These are phyloP conservation scores for Drosophila auraria DNA, from an alignment of 1,140 invertebrate genomes.

Conservation along the genomic window DNA sequence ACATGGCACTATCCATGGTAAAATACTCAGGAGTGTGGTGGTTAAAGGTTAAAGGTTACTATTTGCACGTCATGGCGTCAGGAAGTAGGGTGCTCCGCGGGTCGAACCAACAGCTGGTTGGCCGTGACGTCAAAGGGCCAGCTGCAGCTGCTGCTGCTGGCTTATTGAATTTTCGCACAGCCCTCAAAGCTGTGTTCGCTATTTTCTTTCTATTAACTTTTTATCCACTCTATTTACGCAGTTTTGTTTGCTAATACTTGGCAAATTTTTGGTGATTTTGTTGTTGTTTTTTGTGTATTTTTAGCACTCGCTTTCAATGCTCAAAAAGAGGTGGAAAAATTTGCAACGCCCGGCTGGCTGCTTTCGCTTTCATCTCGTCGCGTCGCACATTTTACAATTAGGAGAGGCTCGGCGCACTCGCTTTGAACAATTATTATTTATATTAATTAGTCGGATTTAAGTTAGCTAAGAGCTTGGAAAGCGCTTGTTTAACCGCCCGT, in stretches of 20 bases:
- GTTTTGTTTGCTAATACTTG: constrained; percentile 34
- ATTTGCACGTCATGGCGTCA: constrained; percentile 24
- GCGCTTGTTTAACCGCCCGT: constrained; percentile 10
- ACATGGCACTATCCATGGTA: constrained; percentile 80
- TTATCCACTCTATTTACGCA: constrained; percentile 55
- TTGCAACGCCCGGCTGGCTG: constrained; percentile 4
- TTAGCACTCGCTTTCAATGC: constrained; percentile 37
- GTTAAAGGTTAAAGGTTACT: constrained; percentile 3
- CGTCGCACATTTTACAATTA: not conserved
- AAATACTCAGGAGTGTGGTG: not conserved
- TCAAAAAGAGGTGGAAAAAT: constrained; percentile 13
- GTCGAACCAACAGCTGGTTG: constrained; percentile 46
- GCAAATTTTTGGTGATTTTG: constrained; percentile 19
- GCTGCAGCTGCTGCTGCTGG: constrained; percentile 23
- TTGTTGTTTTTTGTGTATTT: constrained; percentile 34
- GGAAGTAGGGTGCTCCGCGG: constrained; percentile 27
- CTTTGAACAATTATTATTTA: constrained; percentile 15
- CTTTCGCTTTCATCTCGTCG: constrained; percentile 22
- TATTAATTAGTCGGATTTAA: constrained; percentile 22
- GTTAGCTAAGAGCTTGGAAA: constrained; percentile 7
- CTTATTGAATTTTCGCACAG: constrained; percentile 64
- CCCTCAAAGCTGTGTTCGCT: not conserved
- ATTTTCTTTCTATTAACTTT: constrained; percentile 29
- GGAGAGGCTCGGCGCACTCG: not conserved
- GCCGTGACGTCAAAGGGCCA: constrained; percentile 61